phyloP scores from a whole-genome alignment of 2,797 vertebrate species.

The Pipistrellus pipistrellus region DNA sequence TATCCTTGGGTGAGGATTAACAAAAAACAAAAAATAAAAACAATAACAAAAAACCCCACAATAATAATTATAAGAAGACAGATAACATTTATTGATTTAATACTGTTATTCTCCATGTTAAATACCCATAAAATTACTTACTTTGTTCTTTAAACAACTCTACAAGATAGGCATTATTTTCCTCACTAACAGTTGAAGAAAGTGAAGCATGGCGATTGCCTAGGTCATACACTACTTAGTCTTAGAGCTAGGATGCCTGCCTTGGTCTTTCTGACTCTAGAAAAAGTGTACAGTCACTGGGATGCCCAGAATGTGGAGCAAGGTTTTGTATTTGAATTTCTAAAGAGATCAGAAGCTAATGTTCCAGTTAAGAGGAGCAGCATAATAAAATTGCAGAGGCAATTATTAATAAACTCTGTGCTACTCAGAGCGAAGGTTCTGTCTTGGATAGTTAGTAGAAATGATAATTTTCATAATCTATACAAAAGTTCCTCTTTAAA shows the following conservation, averaged over 20 bases:
- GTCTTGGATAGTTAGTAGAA: not conserved
- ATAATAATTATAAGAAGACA: not conserved
- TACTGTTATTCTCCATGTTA: slow-evolving; percentile 12
- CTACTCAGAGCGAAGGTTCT: not conserved
- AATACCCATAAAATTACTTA: not conserved
- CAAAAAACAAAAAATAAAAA: too few species aligned
- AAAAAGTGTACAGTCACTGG: not conserved
- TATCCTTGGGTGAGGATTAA: too few species aligned
- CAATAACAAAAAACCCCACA: too few species aligned
- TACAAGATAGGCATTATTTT: not conserved
- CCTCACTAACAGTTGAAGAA: slow-evolving; percentile 11
- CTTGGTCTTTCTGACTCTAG: not conserved
- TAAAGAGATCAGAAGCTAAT: not conserved
- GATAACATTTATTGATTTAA: slow-evolving; percentile 1
- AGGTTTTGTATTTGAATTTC: slow-evolving; percentile 14
- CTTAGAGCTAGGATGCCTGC: not conserved
- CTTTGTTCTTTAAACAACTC: slow-evolving; percentile 45
- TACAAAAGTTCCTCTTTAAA: not conserved
- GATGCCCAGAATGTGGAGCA: slow-evolving; percentile 23
- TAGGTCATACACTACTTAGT: not conserved
- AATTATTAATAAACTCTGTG: not conserved
- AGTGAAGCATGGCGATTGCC: not conserved
- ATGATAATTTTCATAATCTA: not conserved
- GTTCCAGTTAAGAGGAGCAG: not conserved
- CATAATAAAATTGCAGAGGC: not conserved